Conservation (phyloP, 2,113 vertebrate genomes). For the Coryphaenoides rupestris region DNA sequence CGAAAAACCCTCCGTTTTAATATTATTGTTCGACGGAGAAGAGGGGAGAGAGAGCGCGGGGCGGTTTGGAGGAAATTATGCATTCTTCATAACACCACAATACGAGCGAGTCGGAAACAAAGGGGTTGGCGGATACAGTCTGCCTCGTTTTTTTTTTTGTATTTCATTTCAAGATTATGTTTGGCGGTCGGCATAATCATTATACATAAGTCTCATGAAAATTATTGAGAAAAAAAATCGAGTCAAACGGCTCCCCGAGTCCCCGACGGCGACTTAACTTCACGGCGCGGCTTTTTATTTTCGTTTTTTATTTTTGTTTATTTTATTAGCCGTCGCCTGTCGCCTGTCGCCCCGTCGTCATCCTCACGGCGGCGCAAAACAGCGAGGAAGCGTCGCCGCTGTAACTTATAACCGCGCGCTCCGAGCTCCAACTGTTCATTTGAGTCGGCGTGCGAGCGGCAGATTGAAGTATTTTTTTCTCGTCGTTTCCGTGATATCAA, state of each 20-base stretch:
- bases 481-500: no score
- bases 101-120: not conserved
- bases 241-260: conserved; percentile 59
- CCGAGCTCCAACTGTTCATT: conserved; percentile 57
- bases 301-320: no score
- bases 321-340: conserved; percentile 58
- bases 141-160: conserved; percentile 39
- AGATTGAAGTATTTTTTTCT: conserved; percentile 28
- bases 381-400: conserved; percentile 59
- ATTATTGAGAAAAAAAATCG: conserved; percentile 13
- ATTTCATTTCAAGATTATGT: conserved; percentile 67
- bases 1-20: conserved; percentile 56
- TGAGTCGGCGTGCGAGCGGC: conserved; percentile 47
- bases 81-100: conserved; percentile 40
- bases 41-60: no score
- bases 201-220: conserved; percentile 69
- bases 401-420: conserved; percentile 60
- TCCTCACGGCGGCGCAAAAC: no score
- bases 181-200: conserved; percentile 68
- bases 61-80: no score
- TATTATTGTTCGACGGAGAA: conserved; percentile 32
- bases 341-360: no score
- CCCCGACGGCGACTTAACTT: conserved; percentile 56
- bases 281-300: conserved; percentile 49
- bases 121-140: conserved; percentile 15